Evolutionary conservation across 2,797 vertebrate genomes (phyloP).

Genomic region (Catharus ustulatus): DNA sequence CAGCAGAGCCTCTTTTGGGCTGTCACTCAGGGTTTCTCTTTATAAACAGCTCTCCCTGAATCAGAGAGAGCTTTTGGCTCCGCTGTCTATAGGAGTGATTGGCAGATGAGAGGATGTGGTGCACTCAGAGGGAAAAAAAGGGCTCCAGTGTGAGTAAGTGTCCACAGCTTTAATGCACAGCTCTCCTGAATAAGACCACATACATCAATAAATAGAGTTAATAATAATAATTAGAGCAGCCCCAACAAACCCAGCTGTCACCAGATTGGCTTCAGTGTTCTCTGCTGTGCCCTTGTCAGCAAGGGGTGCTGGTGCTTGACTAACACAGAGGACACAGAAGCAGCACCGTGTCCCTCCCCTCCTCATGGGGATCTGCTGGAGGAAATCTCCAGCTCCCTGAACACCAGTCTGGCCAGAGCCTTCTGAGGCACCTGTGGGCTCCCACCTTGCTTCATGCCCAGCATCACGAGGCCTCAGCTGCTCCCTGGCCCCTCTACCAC

Average conservation of each 20-base stretch:
- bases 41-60: not conserved
- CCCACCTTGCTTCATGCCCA: not conserved
- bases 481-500: not conserved
- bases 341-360: not conserved
- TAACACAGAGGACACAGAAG: not conserved
- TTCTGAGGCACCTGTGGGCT: not conserved
- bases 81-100: not conserved
- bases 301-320: not conserved
- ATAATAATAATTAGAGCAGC: conserved; percentile 31
- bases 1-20: not conserved
- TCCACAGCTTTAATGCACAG: conserved; percentile 57
- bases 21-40: not conserved
- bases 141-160: not conserved
- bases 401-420: not conserved
- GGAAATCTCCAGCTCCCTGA: not conserved
- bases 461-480: not conserved
- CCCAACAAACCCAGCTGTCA: conserved; percentile 47
- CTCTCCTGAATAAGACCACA: conserved; percentile 23
- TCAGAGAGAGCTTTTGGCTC: not conserved
- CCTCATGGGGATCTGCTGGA: not conserved
- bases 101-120: not conserved
- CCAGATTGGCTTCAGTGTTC: conserved; percentile 35
- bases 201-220: conserved; percentile 63
- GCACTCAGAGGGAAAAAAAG: not conserved
- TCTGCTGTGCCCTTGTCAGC: not conserved